Percentiles rank a stretch among this genome's conserved stretches.
Evolutionary conservation across 2,113 vertebrate genomes (phyloP).

Genomic region (Mohoua ochrocephala): DNA sequence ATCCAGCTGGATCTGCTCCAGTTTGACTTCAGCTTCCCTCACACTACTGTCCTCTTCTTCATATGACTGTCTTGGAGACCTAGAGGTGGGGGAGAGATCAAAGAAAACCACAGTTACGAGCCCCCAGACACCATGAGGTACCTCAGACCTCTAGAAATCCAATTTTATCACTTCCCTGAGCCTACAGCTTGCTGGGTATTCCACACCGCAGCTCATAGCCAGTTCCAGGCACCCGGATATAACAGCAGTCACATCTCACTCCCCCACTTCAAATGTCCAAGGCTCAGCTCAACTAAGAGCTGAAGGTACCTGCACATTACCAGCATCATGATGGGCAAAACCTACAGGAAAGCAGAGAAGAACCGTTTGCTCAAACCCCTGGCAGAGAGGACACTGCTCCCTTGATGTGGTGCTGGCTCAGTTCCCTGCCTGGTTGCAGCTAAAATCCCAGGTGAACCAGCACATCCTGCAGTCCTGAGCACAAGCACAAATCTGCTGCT

Average conservation of each 20-base stretch:
- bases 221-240: background rate
- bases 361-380: background rate
- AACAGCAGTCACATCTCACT: background rate
- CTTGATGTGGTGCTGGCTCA: background rate
- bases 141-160: background rate
- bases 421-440: background rate
- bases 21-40: slow-evolving; percentile 66
- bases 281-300: background rate
- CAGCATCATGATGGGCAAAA: background rate
- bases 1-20: slow-evolving; percentile 74
- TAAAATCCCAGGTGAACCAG: background rate
- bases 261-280: background rate
- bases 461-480: background rate
- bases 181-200: background rate
- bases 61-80: background rate
- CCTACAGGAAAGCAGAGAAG: background rate
- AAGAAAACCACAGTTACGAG: background rate
- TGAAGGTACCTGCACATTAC: background rate
- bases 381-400: background rate
- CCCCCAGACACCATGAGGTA: background rate
- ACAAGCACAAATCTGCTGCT: background rate
- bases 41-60: slow-evolving; percentile 39
- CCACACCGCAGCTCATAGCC: background rate
- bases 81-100: background rate
- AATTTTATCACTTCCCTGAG: background rate